Base-by-base conservation (phyloP, 2,113 vertebrate genomes). In the Lota lota region DNA sequence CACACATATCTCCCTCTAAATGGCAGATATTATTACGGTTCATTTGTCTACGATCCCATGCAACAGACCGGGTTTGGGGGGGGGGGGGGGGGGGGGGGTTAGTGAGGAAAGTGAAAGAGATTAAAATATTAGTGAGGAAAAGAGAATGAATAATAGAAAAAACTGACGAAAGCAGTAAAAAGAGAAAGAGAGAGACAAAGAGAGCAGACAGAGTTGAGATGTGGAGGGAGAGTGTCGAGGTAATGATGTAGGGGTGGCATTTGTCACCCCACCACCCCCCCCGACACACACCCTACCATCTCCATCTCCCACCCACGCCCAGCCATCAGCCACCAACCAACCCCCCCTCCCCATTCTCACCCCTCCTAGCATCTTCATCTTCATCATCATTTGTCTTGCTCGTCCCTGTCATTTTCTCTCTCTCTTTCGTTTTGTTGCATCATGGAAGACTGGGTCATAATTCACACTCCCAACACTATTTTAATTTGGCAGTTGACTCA, bases 351-450 rank as follows among this genome's bases (percentile, higher is more conserved):
- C 14, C 58, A 1, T 12, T 11, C 58, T 11, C 58, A 14, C 20
- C 11, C 19, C 51, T 63, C 53, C 53, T n/a, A 16, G 18, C 17
- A 5, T n/a, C 53, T n/a, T 3, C 15, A 17, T 56, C 53, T n/a
- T 21, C 22, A 15, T 61, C 22, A 15, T 61, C 12, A 22, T 63
- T 19, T 63, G 1, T 63, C 28, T 61, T 28, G 67, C 76, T 69
- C 79, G 83, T 75, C 56, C n/a, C 60, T 16, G 7, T 24, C 14
- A 17, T 53, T 33, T 8, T 33, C 24, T 62, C 4, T 33, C 61
- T 17, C 61, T 85, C 84, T 86, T 85, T 88, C 84, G 80, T 66
- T 66, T 82, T 50, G 70, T 88, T 85, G 83, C 84, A 88, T 88
- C 84, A 88, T 83, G 74, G 67, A 63, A 64, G 17, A 68, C 33